Conservation (phyloP, 1,140 invertebrate species). For the Ostrea denselamellosa region DNA sequence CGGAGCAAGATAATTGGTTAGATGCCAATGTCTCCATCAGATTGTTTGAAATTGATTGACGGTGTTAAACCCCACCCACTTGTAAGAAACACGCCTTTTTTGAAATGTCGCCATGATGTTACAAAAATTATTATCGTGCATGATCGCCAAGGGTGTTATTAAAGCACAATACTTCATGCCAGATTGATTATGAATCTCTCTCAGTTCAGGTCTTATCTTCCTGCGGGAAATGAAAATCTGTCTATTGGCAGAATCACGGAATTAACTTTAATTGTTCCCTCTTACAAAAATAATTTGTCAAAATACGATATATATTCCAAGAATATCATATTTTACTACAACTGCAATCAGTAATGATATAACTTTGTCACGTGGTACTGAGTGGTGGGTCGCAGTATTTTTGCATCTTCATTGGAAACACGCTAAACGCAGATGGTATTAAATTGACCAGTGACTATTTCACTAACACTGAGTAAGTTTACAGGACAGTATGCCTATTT, state of each 20-base stretch:
- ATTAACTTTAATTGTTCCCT: conserved; percentile 26
- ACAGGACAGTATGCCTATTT: too few relatives aligned
- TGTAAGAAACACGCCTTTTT: not conserved
- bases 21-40: conserved; percentile 28
- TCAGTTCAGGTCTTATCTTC: conserved; percentile 8
- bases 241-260: conserved; percentile 28
- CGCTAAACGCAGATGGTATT: too few relatives aligned
- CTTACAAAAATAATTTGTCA: not conserved
- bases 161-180: conserved; percentile 35
- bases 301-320: not conserved
- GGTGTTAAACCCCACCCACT: not conserved
- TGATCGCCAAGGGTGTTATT: conserved; percentile 33
- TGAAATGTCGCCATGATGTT: conserved; percentile 11
- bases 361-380: too few relatives aligned
- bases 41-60: conserved; percentile 8
- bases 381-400: not conserved
- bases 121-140: conserved; percentile 38
- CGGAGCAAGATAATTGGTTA: conserved; percentile 32
- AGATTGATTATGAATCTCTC: conserved; percentile 35
- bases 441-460: too few relatives aligned
- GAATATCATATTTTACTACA: too few relatives aligned
- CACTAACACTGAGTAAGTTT: too few relatives aligned
- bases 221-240: conserved; percentile 24
- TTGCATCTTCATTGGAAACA: not conserved
- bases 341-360: too few relatives aligned